phyloP scores from a whole-genome alignment of 2,888 invertebrate genomes.

The Hyposoter didymator region DNA sequence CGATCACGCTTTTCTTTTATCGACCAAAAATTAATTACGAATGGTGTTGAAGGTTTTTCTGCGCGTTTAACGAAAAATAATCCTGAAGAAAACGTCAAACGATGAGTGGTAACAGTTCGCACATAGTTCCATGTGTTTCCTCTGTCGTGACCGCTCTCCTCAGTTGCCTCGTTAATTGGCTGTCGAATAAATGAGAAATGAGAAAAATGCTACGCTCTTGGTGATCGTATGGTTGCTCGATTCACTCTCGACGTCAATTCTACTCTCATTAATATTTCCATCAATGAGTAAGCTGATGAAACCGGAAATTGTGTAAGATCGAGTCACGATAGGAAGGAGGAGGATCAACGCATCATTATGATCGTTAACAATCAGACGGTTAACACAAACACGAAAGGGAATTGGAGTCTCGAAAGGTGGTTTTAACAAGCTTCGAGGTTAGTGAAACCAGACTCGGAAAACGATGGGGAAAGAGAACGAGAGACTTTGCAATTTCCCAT shows the following conservation, averaged over 20 bases:
- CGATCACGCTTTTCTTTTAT: slow-evolving; percentile 18
- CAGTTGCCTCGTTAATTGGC: not conserved
- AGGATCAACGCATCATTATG: slow-evolving; percentile 50
- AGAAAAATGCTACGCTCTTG: not conserved
- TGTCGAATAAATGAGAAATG: not conserved
- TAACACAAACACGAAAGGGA: slow-evolving; percentile 22
- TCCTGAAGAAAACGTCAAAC: not conserved
- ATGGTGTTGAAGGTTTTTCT: slow-evolving; percentile 9
- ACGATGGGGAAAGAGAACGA: slow-evolving; percentile 30
- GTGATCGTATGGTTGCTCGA: not conserved
- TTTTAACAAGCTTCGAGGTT: slow-evolving; percentile 38
- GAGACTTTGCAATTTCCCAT: slow-evolving; percentile 26
- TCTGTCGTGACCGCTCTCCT: not conserved
- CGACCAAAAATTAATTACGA: slow-evolving; percentile 57
- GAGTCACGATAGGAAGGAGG: slow-evolving; percentile 4
- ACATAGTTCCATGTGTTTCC: not conserved
- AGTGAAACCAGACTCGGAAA: slow-evolving; percentile 46
- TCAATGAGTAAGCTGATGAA: not conserved
- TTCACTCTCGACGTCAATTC: not conserved
- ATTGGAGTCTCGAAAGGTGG: slow-evolving; percentile 1
- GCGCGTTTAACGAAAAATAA: not conserved
- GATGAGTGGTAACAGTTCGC: slow-evolving; percentile 3
- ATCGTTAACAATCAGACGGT: slow-evolving; percentile 47
- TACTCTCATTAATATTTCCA: not conserved
- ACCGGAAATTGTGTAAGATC: not conserved